Percentiles rank a stretch among this genome's conserved stretches.
phyloP scores from a whole-genome alignment of 1,140 invertebrate species.

The Tetragonula clypearis region DNA sequence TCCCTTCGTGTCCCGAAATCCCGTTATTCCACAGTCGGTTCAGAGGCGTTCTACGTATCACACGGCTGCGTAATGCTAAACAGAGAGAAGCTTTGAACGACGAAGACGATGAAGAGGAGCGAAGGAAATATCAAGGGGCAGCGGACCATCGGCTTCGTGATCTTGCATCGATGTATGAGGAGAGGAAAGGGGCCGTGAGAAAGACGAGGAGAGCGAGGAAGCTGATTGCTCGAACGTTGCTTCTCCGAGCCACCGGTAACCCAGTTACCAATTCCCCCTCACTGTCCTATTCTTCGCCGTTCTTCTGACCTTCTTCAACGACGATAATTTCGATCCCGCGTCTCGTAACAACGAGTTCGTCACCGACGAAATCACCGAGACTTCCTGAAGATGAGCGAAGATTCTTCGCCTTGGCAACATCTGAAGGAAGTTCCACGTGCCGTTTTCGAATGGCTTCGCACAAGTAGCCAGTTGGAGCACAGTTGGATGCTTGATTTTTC shows the following conservation, averaged over 20 bases:
- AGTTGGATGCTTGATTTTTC: too few species aligned
- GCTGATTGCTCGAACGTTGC: slow-evolving; percentile 37
- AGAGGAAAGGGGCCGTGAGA: slow-evolving; percentile 36
- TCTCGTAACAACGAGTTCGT: neutral
- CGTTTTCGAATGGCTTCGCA: neutral
- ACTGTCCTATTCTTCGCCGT: slow-evolving; percentile 24
- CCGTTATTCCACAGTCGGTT: slow-evolving; percentile 55
- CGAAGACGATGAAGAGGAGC: slow-evolving; percentile 8
- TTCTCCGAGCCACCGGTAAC: slow-evolving; percentile 68
- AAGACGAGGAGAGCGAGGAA: slow-evolving; percentile 50
- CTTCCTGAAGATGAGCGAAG: neutral
- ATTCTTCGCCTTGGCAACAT: neutral
- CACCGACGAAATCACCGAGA: too few species aligned
- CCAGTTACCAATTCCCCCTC: slow-evolving; percentile 67
- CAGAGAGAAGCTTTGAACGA: slow-evolving; percentile 43
- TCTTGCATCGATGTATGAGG: slow-evolving; percentile 7
- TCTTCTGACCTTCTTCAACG: slow-evolving; percentile 41
- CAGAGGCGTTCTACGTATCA: slow-evolving; percentile 21
- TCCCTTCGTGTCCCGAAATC: slow-evolving; percentile 59
- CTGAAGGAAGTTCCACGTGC: too few species aligned
- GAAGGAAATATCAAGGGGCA: slow-evolving; percentile 20
- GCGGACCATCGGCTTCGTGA: slow-evolving; percentile 3
- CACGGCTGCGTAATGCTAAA: slow-evolving; percentile 49
- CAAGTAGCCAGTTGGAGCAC: too few species aligned
- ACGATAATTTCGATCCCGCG: neutral